Evolutionary conservation across 2,888 invertebrate species (phyloP), one percentile per base, ranked within the genome.

Genomic region (Eupithecia abbreviata): DNA sequence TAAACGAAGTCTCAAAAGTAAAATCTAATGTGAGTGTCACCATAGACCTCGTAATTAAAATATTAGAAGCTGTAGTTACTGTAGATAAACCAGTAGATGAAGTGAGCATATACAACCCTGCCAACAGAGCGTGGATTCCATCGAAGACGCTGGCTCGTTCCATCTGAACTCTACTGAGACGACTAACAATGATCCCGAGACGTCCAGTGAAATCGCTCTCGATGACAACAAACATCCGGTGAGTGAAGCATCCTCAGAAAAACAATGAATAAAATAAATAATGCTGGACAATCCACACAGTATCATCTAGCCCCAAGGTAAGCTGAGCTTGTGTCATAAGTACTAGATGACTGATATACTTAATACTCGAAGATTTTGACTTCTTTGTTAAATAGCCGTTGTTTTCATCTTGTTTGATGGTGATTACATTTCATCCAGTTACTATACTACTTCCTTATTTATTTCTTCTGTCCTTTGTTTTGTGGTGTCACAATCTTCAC

Each of bases 101-200:
- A 73, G 75, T 30, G n/a, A 30, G 30, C 30, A 30, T 30, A 65
- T 47, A 62, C 42, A 71, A 66, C 42, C 72, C 66, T 83, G 76
- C 82, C 77, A 41, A 79, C 95, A 98, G 98, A 98, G 98, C 90
- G 97, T 97, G 89, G 98, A 98, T 92, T 98, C 98, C 42, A 96
- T 97, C 83, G 97, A 97, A 90, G 98, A 98, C 88, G 96, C 96
- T 13, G 97, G 96, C 73, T 97, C 97, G 0, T 95, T 97, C 86
- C 96, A 96, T 83, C 94, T 96, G 85, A 97, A 97, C 91, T 97
- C 97, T 2, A 96, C 96, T 15, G 97, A 97, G 86, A 97, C 97
- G 9, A 97, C 97, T 77, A 96, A 96, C 84, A 96, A 96, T 81
- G 97, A 97, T 85, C 96, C 96, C 4, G 97, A 97, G 86, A 96